A percentile compares a stretch with the other conserved stretches of the same genome.
Evolutionary conservation across 2,888 invertebrate genomes (phyloP).

Genomic region (Petrolisthes manimaculis): DNA sequence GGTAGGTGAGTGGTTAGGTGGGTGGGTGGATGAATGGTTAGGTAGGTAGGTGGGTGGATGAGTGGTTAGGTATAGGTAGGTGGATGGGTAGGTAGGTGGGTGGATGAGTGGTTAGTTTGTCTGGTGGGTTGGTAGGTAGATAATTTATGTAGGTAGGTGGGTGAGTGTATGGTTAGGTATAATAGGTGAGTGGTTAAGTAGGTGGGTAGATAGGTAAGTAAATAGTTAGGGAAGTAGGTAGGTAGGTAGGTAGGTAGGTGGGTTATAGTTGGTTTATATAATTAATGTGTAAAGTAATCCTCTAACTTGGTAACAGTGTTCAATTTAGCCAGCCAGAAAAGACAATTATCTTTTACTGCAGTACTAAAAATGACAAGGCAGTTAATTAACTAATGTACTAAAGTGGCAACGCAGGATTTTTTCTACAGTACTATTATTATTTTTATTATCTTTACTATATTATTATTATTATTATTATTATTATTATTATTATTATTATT

Average conservation of each 20-base stretch:
- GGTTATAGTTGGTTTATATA: no score
- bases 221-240: no score
- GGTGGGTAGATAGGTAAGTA: not conserved
- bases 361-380: no score
- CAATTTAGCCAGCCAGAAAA: no score
- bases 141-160: not conserved
- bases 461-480: not conserved
- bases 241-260: not conserved
- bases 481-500: conserved; percentile 14
- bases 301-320: no score
- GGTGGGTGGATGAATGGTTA: not conserved
- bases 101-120: not conserved
- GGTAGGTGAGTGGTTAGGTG: not conserved
- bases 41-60: not conserved
- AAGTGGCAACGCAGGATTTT: not conserved
- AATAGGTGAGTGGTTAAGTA: not conserved
- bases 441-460: not conserved
- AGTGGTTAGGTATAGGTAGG: not conserved
- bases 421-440: not conserved
- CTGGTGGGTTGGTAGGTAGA: not conserved
- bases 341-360: no score
- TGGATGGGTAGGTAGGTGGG: not conserved
- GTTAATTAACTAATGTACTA: no score
- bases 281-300: no score
- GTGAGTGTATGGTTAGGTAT: no score